Evolutionary conservation across 2,888 invertebrate genomes (phyloP), one percentile per base, ranked within the genome.

Genomic region (Euclidia mi): DNA sequence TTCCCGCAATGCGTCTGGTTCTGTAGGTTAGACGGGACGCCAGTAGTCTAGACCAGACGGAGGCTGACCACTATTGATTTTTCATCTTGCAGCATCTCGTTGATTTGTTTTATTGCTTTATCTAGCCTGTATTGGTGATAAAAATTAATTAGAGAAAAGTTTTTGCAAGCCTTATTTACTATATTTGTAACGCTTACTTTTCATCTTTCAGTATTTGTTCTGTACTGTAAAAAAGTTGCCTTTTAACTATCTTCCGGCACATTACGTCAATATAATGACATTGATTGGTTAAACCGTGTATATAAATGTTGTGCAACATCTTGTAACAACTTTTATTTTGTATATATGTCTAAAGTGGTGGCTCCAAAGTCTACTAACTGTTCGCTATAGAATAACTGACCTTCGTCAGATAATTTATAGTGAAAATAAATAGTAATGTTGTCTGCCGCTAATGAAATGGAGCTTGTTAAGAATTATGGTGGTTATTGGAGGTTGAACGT

Each of bases 1-100:
- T 70, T 47, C 71, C 84, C 78, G 86, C 81, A 84, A 74, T 85
- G 85, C 87, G 87, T 72, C 79, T 71, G 62, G 62, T 71, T 61
- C 65, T 64, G 59, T 63, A 59, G 62, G 52, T 51, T 65, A 56
- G 12, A 25, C 42, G 47, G 56, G 60, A 66, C 70, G 68, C 56
- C 63, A 32, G 58, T 44, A 65, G 84, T 82, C 83, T 83, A 84
- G 85, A 84, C 84, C 53, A 52, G 47, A 52, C 56, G 81, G 78
- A 81, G 74, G 71, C 73, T 78, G 76, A 46, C 60, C 49, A 6
- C 63, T 84, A 85, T 86, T 76, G 84, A 86, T 86, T 83, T 79
- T 75, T 50, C 62, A 63, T 71, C 50, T 66, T 45, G 32, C 29
- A 48, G 44, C 37, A 48, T 62, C 48, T 53, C 49, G 35, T 65